Percentiles rank a stretch among this genome's conserved stretches.
Evolutionary conservation across 2,888 invertebrate species (phyloP).

Genomic region (Eremobia ochroleuca): DNA sequence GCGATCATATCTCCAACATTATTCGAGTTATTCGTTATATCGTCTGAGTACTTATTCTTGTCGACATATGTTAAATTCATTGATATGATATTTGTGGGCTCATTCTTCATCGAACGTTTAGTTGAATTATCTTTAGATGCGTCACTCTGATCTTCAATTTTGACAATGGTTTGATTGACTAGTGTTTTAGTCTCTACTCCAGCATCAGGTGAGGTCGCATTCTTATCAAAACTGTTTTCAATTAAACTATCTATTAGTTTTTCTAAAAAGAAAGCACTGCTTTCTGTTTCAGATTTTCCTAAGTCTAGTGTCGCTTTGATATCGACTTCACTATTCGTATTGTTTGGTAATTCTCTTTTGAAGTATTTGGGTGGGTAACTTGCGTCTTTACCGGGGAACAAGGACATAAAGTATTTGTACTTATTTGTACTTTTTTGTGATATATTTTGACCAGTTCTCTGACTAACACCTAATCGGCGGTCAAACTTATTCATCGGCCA

Average conservation of each 20-base stretch:
- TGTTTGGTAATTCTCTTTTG: slow-evolving; percentile 78
- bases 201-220: slow-evolving; percentile 52
- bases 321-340: slow-evolving; percentile 56
- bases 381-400: slow-evolving; percentile 59
- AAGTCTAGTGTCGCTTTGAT: no score
- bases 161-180: slow-evolving; percentile 17
- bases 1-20: slow-evolving; percentile 75
- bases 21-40: slow-evolving; percentile 56
- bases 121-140: slow-evolving; percentile 19
- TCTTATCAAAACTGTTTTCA: slow-evolving; percentile 73
- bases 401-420: slow-evolving; percentile 62
- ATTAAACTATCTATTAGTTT: slow-evolving; percentile 80
- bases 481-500: slow-evolving; percentile 79
- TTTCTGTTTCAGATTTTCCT: slow-evolving; percentile 71
- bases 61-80: slow-evolving; percentile 71
- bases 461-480: slow-evolving; percentile 65
- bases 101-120: slow-evolving; percentile 34
- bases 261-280: slow-evolving; percentile 76
- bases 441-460: slow-evolving; percentile 46
- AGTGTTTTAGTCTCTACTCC: slow-evolving; percentile 30
- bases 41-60: slow-evolving; percentile 69
- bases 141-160: slow-evolving; percentile 13
- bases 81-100: slow-evolving; percentile 58
- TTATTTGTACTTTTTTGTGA: slow-evolving; percentile 37
- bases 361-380: slow-evolving; percentile 73